A percentile compares a stretch with the other conserved stretches of the same genome.
Evolutionary conservation across 1,140 invertebrate species (phyloP).

Genomic region (Ridgeia piscesae): DNA sequence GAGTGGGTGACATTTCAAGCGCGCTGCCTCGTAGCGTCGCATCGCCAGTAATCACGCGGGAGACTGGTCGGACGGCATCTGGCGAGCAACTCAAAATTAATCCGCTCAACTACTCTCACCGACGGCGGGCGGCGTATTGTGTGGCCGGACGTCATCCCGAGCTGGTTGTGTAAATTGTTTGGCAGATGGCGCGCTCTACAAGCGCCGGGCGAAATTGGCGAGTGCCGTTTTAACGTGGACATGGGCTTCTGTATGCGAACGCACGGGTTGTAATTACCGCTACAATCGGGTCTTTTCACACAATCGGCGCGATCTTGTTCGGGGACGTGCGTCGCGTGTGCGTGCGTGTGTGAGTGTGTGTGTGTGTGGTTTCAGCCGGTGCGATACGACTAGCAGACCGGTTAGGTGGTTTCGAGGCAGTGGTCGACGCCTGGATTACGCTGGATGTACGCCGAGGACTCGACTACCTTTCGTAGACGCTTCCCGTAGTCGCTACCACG

Average conservation of each 20-base stretch:
- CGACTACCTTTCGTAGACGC: not conserved
- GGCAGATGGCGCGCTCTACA: not conserved
- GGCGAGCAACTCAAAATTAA: not conserved
- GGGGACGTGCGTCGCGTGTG: not conserved
- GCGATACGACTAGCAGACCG: not conserved
- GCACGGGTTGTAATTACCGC: not conserved
- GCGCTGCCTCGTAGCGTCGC: not conserved
- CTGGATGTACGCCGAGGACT: not conserved
- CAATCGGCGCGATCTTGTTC: not conserved
- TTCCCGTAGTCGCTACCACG: not conserved
- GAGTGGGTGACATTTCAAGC: not conserved
- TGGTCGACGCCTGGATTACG: not conserved
- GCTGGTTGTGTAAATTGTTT: not conserved
- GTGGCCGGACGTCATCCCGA: not conserved
- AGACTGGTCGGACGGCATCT: not conserved
- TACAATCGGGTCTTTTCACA: not conserved
- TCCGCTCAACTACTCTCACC: not conserved
- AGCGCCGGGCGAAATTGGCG: not conserved
- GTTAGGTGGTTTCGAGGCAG: not conserved
- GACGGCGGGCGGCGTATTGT: not conserved
- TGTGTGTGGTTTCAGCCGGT: too few relatives aligned
- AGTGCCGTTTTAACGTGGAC: not conserved
- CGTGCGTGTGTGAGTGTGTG: too few relatives aligned
- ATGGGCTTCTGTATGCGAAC: not conserved
- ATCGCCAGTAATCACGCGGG: not conserved